A percentile compares a stretch with the other conserved stretches of the same genome.
Conservation (phyloP, 2,797 vertebrate genomes). For the Notoglanidium macrostoma region DNA sequence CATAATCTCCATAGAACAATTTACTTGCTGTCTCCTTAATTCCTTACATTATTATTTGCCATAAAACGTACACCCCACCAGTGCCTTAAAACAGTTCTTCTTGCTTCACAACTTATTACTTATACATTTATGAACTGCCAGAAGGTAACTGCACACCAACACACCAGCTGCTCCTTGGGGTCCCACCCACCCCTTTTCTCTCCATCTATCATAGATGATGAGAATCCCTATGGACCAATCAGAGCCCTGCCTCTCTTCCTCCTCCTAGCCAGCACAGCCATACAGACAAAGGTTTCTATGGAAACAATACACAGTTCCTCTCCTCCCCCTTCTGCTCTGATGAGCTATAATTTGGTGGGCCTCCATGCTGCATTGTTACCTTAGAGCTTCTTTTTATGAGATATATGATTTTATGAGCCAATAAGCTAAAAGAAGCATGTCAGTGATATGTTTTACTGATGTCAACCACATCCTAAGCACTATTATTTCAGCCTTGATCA, state of each 20-base stretch:
- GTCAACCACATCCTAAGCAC: neutral
- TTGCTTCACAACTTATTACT: neutral
- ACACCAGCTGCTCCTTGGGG: slow-evolving; percentile 32
- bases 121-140: slow-evolving; percentile 23
- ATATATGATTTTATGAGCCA: neutral
- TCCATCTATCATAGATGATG: slow-evolving; percentile 21
- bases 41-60: neutral
- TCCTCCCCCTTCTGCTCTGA: slow-evolving; percentile 37
- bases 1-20: neutral
- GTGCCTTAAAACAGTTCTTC: neutral
- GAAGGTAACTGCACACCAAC: slow-evolving; percentile 24
- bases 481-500: neutral
- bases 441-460: neutral
- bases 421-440: neutral
- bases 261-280: slow-evolving; percentile 50
- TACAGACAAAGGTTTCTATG: slow-evolving; percentile 77
- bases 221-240: slow-evolving; percentile 45
- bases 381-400: neutral
- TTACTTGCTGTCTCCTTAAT: neutral
- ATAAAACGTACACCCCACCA: neutral
- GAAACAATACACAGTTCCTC: slow-evolving; percentile 68
- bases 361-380: neutral
- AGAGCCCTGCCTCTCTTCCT: slow-evolving; percentile 26
- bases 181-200: slow-evolving; percentile 17
- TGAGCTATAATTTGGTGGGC: slow-evolving; percentile 24